Conservation (phyloP, 2,113 vertebrate genomes). For the Tricholaema leucomelas region DNA sequence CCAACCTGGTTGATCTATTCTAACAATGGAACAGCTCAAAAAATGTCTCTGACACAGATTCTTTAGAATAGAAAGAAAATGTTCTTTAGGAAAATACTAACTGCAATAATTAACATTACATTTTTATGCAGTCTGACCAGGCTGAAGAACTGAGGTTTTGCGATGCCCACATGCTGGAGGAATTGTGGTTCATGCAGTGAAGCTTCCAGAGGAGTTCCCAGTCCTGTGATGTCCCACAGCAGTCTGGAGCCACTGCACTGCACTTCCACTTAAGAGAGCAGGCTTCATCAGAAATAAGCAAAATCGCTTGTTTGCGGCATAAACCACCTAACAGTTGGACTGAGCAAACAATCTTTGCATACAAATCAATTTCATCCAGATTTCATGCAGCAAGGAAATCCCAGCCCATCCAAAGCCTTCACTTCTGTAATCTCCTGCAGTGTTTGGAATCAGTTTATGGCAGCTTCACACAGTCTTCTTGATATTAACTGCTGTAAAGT, state of each 20-base stretch:
- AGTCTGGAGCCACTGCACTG: neutral
- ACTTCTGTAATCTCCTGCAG: slow-evolving; percentile 26
- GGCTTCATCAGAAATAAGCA: neutral
- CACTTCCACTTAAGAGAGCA: neutral
- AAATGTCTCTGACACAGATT: neutral
- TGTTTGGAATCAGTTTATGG: slow-evolving; percentile 27
- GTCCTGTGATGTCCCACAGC: neutral
- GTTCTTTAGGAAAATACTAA: neutral
- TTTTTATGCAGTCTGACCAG: neutral
- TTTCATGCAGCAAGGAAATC: neutral
- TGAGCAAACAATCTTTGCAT: slow-evolving; percentile 36
- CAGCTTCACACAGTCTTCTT: slow-evolving; percentile 41
- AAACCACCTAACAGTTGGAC: slow-evolving; percentile 44
- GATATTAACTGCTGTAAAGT: slow-evolving; percentile 53
- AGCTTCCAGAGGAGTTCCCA: neutral
- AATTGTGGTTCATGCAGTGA: neutral
- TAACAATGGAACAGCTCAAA: neutral
- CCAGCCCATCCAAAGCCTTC: slow-evolving; percentile 6
- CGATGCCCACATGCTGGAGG: neutral
- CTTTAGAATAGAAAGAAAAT: neutral
- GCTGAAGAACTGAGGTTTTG: neutral
- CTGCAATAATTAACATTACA: no score
- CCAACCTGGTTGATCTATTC: no score
- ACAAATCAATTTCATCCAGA: slow-evolving; percentile 35
- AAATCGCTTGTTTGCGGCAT: slow-evolving; percentile 29